Base-by-base conservation (phyloP, 1,140 invertebrate genomes). In the Drosophila novamexicana region DNA sequence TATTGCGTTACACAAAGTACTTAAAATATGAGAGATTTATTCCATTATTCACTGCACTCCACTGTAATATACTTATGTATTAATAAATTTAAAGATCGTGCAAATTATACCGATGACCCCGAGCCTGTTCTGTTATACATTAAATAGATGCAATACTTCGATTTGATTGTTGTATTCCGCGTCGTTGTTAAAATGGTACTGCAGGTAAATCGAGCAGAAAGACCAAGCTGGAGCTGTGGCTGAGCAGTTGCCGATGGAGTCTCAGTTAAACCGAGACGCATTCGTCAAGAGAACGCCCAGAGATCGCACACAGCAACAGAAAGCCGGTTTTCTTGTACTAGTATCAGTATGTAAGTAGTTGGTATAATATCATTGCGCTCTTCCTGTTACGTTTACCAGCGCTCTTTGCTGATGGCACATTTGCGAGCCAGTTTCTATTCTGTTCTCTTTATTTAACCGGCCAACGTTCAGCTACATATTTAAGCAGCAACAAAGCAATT, bases 131-230 rank as follows among this genome's bases (percentile, higher is more conserved):
- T 52, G 47, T 45, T 61, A 44, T n/a, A 39, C 39, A 37, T 40
- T 40, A 53, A 64, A 56, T 56, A 37, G 32, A 50, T 50, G 37
- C 42, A 40, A 45, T 45, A 56, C 66, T 61, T 56, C 66, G 37
- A 80, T 74, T 42, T 42, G 61, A 62, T 74, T 65, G 84, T 89
- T 88, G 83, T 71, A 61, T 52, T 79, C 59, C 68, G 77, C 77
- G 70, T 50, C 72, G 77, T 83, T 74, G 83, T 74, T 82, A 36
- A 90, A 86, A 69, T 83, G 76, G 66, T 82, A 91, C 89, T 91
- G 81, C 59, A 75, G 75, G 75, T 75, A 79, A 91, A 91, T 89
- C 89, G 89, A 80, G 75, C 89, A 88, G 76, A 79, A 83, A 91
- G 74, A 89, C 78, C 44, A 44, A 49, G 63, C 52, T 54, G 47